Evolutionary conservation across 2,797 vertebrate species (phyloP).

Genomic region (Acridotheres tristis): DNA sequence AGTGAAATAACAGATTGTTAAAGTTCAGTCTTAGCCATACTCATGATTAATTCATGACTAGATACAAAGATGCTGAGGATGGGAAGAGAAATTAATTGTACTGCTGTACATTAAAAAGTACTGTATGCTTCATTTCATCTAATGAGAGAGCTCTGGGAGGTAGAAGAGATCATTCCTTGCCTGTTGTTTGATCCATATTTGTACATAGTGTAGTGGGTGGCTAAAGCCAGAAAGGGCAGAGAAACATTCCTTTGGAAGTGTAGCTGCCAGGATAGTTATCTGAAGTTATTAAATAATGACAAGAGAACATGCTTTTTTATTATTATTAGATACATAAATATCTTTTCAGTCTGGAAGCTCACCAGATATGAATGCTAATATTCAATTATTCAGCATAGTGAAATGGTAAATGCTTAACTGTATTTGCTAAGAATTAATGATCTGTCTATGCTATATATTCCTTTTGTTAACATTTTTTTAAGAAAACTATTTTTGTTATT

Average conservation of each 20-base stretch:
- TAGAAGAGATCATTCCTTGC: conserved; percentile 39
- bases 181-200: conserved; percentile 47
- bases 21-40: conserved; percentile 63
- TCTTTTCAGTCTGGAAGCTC: conserved; percentile 71
- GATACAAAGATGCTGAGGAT: conserved; percentile 53
- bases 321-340: conserved; percentile 41
- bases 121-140: conserved; percentile 63
- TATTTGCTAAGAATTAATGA: conserved; percentile 80
- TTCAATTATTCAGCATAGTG: conserved; percentile 74
- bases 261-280: conserved; percentile 52
- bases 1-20: conserved; percentile 33
- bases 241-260: conserved; percentile 61
- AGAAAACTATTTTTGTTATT: conserved; percentile 84
- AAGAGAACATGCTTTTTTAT: conserved; percentile 66
- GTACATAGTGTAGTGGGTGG: conserved; percentile 50
- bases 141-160: conserved; percentile 33
- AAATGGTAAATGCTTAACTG: conserved; percentile 80
- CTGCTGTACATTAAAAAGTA: conserved; percentile 44
- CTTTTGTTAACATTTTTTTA: conserved; percentile 84
- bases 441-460: conserved; percentile 80
- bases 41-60: conserved; percentile 62
- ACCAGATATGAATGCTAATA: conserved; percentile 77
- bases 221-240: conserved; percentile 59
- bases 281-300: conserved; percentile 59
- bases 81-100: conserved; percentile 49